Evolutionary conservation across 92 coral and sea anemone species (phyloP).

Genomic region (Porites cylindrica): DNA sequence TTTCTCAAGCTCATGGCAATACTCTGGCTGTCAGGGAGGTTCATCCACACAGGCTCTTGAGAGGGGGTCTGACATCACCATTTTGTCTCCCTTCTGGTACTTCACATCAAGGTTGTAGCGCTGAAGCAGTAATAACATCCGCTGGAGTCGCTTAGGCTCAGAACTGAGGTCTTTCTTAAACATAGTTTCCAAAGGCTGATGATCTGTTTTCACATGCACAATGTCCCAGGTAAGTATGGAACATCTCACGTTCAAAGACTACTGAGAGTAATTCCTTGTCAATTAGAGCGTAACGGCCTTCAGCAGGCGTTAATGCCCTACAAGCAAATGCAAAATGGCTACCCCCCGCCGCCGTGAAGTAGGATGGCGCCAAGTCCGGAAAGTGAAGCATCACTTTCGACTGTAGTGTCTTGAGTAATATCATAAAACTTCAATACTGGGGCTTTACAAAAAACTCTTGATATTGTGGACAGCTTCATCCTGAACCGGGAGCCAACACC

Average conservation of each 20-base stretch:
- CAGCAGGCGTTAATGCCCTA: slow-evolving; percentile 41
- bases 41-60: slow-evolving; percentile 13
- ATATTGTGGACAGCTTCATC: slow-evolving; percentile 43
- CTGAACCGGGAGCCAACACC: slow-evolving; percentile 50
- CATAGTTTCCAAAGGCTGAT: too few species aligned
- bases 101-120: slow-evolving; percentile 42
- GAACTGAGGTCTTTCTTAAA: too few species aligned
- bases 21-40: slow-evolving; percentile 19
- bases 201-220: slow-evolving; percentile 38
- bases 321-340: slow-evolving; percentile 28
- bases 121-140: slow-evolving; percentile 33
- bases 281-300: slow-evolving; percentile 44
- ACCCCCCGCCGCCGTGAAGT: too few species aligned
- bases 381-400: slow-evolving; percentile 43
- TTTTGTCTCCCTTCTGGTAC: slow-evolving; percentile 37
- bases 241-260: slow-evolving; percentile 38
- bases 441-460: slow-evolving; percentile 36
- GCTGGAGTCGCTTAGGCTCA: slow-evolving; percentile 47
- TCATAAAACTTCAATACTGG: slow-evolving; percentile 47
- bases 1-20: slow-evolving; percentile 51
- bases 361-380: too few species aligned
- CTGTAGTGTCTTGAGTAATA: slow-evolving; percentile 15
- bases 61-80: slow-evolving; percentile 46
- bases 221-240: slow-evolving; percentile 43
- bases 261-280: slow-evolving; percentile 47